Percentiles rank a stretch among this genome's conserved stretches.
phyloP scores from a whole-genome alignment of 2,797 vertebrate species.

The Bradypodion ventrale region DNA sequence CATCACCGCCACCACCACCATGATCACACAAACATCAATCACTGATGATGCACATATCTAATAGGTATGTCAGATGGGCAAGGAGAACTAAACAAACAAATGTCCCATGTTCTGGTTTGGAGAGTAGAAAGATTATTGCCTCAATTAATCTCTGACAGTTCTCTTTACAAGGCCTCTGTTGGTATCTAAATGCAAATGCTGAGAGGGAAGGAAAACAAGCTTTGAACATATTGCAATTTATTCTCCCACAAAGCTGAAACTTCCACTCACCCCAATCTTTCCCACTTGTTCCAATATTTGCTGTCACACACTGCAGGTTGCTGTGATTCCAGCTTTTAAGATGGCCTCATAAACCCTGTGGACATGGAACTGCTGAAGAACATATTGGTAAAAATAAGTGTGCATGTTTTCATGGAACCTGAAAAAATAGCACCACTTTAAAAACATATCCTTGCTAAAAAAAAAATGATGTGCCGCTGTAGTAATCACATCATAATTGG shows the following conservation, averaged over 20 bases:
- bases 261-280: slow-evolving; percentile 28
- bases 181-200: background rate
- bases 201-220: slow-evolving; percentile 32
- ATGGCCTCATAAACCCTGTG: slow-evolving; percentile 70
- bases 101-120: background rate
- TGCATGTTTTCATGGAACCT: slow-evolving; percentile 79
- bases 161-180: background rate
- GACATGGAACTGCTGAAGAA: slow-evolving; percentile 73
- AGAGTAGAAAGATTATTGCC: background rate
- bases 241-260: no score
- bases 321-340: slow-evolving; percentile 52
- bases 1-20: no score
- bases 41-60: background rate
- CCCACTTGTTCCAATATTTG: slow-evolving; percentile 20
- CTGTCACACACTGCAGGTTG: slow-evolving; percentile 44
- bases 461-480: slow-evolving; percentile 75
- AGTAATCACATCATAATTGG: slow-evolving; percentile 72
- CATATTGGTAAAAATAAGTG: slow-evolving; percentile 79
- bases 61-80: background rate
- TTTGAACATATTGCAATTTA: background rate
- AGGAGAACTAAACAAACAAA: no score
- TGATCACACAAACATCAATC: no score
- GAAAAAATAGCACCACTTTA: slow-evolving; percentile 76
- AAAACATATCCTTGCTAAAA: slow-evolving; percentile 64
- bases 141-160: background rate